Evolutionary conservation across 2,888 invertebrate genomes (phyloP).

Genomic region (Dastarcus helophoroides): DNA sequence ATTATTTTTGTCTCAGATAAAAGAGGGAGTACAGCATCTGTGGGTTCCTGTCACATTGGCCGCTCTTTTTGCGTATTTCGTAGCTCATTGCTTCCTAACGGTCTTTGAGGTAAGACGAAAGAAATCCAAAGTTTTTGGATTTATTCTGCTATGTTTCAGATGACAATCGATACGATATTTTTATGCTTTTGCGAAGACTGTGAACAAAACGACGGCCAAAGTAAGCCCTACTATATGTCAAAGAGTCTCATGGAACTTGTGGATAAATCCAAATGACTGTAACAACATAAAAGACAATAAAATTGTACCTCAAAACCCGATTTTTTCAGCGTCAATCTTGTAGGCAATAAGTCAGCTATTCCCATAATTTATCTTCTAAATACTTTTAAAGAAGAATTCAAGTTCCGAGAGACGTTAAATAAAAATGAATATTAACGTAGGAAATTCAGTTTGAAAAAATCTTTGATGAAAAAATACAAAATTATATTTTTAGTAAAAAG

Average conservation of each 20-base stretch:
- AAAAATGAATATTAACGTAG: too few relatives aligned
- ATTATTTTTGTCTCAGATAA: slow-evolving; percentile 33
- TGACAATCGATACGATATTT: slow-evolving; percentile 58
- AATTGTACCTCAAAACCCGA: too few relatives aligned
- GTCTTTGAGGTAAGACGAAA: slow-evolving; percentile 54
- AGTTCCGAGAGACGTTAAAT: too few relatives aligned
- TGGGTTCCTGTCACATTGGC: slow-evolving; percentile 52
- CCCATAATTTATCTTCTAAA: too few relatives aligned
- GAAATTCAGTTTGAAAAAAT: too few relatives aligned
- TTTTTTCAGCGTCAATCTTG: too few relatives aligned
- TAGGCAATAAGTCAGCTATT: too few relatives aligned
- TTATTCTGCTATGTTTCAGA: slow-evolving; percentile 35
- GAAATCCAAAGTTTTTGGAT: background rate
- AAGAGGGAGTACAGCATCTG: slow-evolving; percentile 44
- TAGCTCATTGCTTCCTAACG: slow-evolving; percentile 60
- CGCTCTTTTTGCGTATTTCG: slow-evolving; percentile 54
- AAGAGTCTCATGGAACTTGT: slow-evolving; percentile 54
- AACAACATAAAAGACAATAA: too few relatives aligned
- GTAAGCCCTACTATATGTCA: slow-evolving; percentile 53
- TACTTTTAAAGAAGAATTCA: too few relatives aligned
- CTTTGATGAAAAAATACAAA: too few relatives aligned
- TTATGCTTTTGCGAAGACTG: slow-evolving; percentile 60
- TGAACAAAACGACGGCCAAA: slow-evolving; percentile 50
- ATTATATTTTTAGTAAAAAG: too few relatives aligned
- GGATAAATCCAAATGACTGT: slow-evolving; percentile 45